Evolutionary conservation across 2,113 vertebrate species (phyloP).

Genomic region (Furnarius figulus): DNA sequence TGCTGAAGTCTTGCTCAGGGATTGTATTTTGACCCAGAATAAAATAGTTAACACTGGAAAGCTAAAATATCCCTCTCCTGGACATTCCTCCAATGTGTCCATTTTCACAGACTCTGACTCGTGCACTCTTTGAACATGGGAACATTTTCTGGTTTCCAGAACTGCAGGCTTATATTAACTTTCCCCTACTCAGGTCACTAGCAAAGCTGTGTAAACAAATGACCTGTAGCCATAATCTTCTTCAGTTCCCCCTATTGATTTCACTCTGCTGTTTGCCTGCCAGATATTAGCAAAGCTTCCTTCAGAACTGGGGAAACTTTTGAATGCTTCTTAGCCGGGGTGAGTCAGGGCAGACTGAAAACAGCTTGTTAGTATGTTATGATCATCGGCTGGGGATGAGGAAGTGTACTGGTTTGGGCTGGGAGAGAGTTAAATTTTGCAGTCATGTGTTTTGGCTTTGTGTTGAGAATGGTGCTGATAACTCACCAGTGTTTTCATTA

Average conservation of each 20-base stretch:
- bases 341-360: neutral
- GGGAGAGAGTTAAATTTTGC: neutral
- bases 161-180: conserved; percentile 21
- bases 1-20: neutral
- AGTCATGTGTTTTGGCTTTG: neutral
- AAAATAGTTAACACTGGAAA: neutral
- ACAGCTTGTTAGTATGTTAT: neutral
- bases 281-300: conserved; percentile 11
- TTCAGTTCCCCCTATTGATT: conserved; percentile 38
- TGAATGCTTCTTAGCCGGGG: neutral
- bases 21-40: neutral
- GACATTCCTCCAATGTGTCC: neutral
- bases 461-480: neutral
- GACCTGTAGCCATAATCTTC: conserved; percentile 47
- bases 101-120: neutral
- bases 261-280: conserved; percentile 12
- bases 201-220: conserved; percentile 65
- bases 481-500: neutral
- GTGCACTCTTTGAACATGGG: neutral
- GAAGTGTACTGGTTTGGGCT: neutral
- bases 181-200: neutral
- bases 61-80: neutral
- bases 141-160: conserved; percentile 41
- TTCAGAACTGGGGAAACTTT: neutral
- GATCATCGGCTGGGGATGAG: neutral